Evolutionary conservation across 2,888 invertebrate genomes (phyloP).

Genomic region (Drosophila pseudotakahashii): DNA sequence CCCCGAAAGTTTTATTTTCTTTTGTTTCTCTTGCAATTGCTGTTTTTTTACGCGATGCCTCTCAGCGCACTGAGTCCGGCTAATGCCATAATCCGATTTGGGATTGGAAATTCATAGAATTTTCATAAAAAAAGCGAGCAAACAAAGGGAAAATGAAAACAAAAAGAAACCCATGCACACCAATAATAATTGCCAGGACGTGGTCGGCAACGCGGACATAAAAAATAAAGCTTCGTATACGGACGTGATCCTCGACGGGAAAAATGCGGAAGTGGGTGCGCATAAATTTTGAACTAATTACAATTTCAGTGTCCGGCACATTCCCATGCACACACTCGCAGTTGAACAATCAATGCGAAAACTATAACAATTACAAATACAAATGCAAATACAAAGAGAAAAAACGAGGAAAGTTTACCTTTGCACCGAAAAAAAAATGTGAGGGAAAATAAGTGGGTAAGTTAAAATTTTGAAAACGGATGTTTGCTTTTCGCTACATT

Average conservation of each 20-base stretch:
- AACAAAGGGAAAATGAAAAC: conserved; percentile 8
- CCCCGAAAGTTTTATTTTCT: conserved; percentile 41
- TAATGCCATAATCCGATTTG: conserved; percentile 72
- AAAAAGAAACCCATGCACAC: conserved; percentile 13
- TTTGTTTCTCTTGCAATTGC: conserved; percentile 10
- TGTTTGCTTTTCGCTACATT: not conserved
- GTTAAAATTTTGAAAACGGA: not conserved
- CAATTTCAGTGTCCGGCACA: conserved; percentile 71
- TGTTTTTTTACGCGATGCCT: not conserved
- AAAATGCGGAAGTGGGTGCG: conserved; percentile 59
- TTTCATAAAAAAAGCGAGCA: conserved; percentile 44
- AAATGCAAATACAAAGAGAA: conserved; percentile 46
- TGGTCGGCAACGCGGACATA: conserved; percentile 27
- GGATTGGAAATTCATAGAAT: conserved; percentile 69
- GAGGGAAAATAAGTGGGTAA: conserved; percentile 9
- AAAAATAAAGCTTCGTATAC: conserved; percentile 32
- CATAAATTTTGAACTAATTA: conserved; percentile 78
- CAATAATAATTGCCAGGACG: conserved; percentile 61
- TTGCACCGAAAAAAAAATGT: not conserved
- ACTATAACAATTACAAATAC: conserved; percentile 73
- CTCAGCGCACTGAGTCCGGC: conserved; percentile 23
- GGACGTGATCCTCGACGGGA: conserved; percentile 61
- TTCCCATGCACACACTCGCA: conserved; percentile 18
- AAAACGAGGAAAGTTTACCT: not conserved
- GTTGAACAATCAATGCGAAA: conserved; percentile 62